A percentile compares a stretch with the other conserved stretches of the same genome.
These are phyloP conservation scores for Protodeltote pygarga DNA, from an alignment of 2,888 invertebrate genomes.

Conservation along the genomic window DNA sequence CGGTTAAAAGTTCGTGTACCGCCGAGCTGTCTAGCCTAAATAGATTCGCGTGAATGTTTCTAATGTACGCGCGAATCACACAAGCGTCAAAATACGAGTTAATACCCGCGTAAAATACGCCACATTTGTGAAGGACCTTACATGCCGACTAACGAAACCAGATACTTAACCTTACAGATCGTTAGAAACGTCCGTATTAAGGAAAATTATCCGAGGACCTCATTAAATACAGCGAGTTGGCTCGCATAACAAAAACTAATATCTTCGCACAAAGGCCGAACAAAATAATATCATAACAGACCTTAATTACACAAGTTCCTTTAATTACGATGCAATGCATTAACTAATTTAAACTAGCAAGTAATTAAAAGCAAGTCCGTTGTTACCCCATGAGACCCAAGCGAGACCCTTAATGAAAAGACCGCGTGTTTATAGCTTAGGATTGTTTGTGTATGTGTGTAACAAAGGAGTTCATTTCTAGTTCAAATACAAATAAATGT, in stretches of 20 bases:
- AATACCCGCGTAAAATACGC: too few relatives aligned
- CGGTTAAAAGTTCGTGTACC: too few relatives aligned
- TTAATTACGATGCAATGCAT: conserved; percentile 27
- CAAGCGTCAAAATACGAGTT: too few relatives aligned
- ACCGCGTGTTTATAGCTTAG: conserved; percentile 2
- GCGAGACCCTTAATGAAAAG: conserved; percentile 23
- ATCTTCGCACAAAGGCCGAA: not conserved
- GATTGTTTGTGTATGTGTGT: conserved; percentile 8
- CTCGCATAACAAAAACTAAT: not conserved
- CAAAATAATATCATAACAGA: conserved; percentile 1
- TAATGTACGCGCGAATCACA: too few relatives aligned
- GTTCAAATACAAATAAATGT: conserved; percentile 48
- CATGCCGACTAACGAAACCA: too few relatives aligned
- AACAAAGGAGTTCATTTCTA: conserved; percentile 40
- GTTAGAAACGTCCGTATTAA: too few relatives aligned
- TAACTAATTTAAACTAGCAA: conserved; percentile 33
- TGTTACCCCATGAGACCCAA: conserved; percentile 19
- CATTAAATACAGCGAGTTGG: too few relatives aligned
- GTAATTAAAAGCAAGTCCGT: conserved; percentile 28
- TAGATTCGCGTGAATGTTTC: too few relatives aligned
- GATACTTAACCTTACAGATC: too few relatives aligned
- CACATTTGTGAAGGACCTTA: too few relatives aligned
- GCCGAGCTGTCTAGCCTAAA: too few relatives aligned
- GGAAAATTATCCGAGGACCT: too few relatives aligned
- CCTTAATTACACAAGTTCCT: conserved; percentile 11